A percentile compares a stretch with the other conserved stretches of the same genome.
Conservation (phyloP, 2,888 invertebrate species). For the Flabesymbios commensalis region DNA sequence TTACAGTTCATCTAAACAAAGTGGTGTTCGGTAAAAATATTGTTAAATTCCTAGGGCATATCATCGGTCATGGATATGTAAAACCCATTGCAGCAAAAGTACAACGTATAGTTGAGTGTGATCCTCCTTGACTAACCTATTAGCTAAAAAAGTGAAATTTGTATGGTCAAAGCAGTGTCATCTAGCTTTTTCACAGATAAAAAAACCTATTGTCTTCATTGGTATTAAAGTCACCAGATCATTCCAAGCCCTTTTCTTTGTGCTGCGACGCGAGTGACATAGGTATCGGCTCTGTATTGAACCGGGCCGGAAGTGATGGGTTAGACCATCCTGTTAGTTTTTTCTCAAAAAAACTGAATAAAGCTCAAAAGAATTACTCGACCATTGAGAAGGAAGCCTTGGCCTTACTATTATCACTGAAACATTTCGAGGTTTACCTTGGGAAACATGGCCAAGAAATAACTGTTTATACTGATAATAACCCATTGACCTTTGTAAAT, state of each 20-base stretch:
- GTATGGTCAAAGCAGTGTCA: background rate
- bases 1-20: too few species aligned
- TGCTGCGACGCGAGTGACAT: conserved; percentile 1
- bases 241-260: background rate
- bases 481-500: background rate
- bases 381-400: conserved; percentile 19
- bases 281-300: background rate
- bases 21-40: too few species aligned
- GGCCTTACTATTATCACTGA: conserved; percentile 9
- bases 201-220: background rate
- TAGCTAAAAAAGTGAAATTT: background rate
- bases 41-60: too few species aligned
- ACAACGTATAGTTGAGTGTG: too few species aligned
- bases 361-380: conserved; percentile 13
- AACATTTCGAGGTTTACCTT: conserved; percentile 18
- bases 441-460: background rate
- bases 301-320: background rate
- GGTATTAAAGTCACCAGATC: background rate
- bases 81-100: too few species aligned
- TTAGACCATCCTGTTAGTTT: conserved; percentile 7
- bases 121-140: background rate
- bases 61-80: too few species aligned
- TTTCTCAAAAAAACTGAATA: conserved; percentile 10
- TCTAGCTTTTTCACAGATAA: background rate
- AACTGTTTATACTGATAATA: conserved; percentile 1